Base-by-base conservation (phyloP, 1,140 invertebrate species). In the Steinernema khuongi region DNA sequence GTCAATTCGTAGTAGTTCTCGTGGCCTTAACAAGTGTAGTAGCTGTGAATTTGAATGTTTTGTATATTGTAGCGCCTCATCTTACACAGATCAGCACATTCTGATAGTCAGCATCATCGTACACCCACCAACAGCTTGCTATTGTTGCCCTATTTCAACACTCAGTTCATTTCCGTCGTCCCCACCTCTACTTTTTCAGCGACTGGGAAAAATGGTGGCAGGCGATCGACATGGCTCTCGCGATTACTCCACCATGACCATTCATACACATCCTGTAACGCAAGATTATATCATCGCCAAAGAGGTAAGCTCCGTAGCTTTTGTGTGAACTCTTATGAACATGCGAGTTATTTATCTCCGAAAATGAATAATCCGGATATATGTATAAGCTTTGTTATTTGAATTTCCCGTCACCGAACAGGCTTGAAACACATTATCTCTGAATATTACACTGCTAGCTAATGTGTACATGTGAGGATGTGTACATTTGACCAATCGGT, bases 261-360 rank as follows among this genome's bases (percentile, higher is more conserved):
- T 75, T 31, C 77, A 78, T 28, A 50, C 31, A n/a, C 68, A 78
- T 68, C 77, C 77, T 0, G 77, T 78, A 28, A 78, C 77, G n/a
- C 67, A 78, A 36, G 77, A 78, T 50, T 78, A 78, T 44, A 78
- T 77, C 19, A 78, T 70, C 67, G 36, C 75, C 11, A 77, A 71
- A 28, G 77, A 77, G 43, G 18, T 73, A 71, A 36, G 17, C 19
- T 32, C 2, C 41, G 22, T 26, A 36, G 7, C 29, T 22, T 67
- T n/a, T 41, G 4, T 36, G 0, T 50, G 0, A n/a, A 17, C 14
- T 14, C n/a, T n/a, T n/a, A n/a, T n/a, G n/a, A n/a, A n/a, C n/a
- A n/a, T n/a, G n/a, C n/a, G n/a, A n/a, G n/a, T n/a, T n/a, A n/a
- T n/a, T n/a, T n/a, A n/a, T n/a, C n/a, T n/a, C n/a, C n/a, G n/a